A percentile compares a stretch with the other conserved stretches of the same genome.
These are phyloP conservation scores for Chaenogobius annularis DNA, from an alignment of 2,113 vertebrate species.

Conservation along the genomic window DNA sequence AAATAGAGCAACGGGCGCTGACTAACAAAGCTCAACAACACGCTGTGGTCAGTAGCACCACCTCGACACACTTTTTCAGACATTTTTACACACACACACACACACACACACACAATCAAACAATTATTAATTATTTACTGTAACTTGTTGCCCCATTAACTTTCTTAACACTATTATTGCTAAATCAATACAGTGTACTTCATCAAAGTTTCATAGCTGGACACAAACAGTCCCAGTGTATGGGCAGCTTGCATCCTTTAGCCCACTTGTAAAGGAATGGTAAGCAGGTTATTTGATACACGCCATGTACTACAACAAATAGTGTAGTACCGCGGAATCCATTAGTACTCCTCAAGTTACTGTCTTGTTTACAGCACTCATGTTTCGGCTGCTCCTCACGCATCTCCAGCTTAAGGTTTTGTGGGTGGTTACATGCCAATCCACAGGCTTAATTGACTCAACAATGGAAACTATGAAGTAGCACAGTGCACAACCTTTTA, in stretches of 20 bases:
- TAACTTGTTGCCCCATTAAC: not conserved
- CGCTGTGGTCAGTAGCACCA: slow-evolving; percentile 23
- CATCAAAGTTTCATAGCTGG: slow-evolving; percentile 13
- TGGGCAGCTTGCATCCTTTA: not conserved
- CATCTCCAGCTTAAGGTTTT: not conserved
- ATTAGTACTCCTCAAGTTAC: slow-evolving; percentile 38
- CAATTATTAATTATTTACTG: slow-evolving; percentile 10
- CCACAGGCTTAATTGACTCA: too few species aligned
- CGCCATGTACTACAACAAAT: slow-evolving; percentile 15
- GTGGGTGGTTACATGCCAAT: not conserved
- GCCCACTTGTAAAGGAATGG: not conserved
- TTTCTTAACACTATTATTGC: slow-evolving; percentile 43
- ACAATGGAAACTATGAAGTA: too few species aligned
- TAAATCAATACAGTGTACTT: slow-evolving; percentile 32
- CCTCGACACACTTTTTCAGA: slow-evolving; percentile 23
- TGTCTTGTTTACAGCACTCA: not conserved
- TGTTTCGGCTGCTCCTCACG: slow-evolving; percentile 12
- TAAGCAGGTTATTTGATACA: slow-evolving; percentile 32
- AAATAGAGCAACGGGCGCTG: slow-evolving; percentile 5
- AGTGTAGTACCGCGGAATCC: slow-evolving; percentile 28
- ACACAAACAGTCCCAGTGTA: slow-evolving; percentile 11
- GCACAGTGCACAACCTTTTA: not conserved
- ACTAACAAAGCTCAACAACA: slow-evolving; percentile 17
- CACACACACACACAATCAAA: slow-evolving; percentile 16
- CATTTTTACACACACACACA: slow-evolving; percentile 17